Conservation (phyloP, 2,113 vertebrate genomes). For the Nothocercus nigrocapillus region DNA sequence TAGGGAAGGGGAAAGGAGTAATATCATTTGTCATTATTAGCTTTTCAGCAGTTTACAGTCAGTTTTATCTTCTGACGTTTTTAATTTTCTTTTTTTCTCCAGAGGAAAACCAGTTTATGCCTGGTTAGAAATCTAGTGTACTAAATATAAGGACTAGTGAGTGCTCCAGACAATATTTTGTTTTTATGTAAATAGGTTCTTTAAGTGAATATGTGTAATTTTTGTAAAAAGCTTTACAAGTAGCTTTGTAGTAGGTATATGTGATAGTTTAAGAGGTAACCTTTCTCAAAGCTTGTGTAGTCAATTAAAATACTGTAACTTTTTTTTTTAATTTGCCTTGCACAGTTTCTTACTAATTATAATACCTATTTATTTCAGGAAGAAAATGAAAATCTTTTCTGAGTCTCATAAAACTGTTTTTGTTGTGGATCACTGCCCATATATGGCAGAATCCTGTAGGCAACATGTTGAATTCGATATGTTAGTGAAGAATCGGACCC, state of each 20-base stretch:
- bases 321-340: background rate
- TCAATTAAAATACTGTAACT: background rate
- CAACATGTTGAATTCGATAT: constrained; percentile 99
- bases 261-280: background rate
- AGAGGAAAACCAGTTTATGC: background rate
- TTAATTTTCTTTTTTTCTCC: background rate
- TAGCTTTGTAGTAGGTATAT: background rate
- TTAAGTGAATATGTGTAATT: background rate
- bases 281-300: background rate
- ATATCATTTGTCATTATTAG: background rate
- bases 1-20: background rate
- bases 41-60: background rate
- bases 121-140: background rate
- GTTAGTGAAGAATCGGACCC: constrained; percentile 92
- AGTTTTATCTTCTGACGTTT: background rate
- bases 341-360: background rate
- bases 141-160: background rate
- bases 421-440: constrained; percentile 97
- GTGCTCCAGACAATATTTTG: background rate
- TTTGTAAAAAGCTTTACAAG: too few relatives aligned
- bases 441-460: constrained; percentile 96
- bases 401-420: constrained; percentile 98
- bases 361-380: constrained; percentile 13
- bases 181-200: background rate
- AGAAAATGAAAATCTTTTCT: constrained; percentile 93